A percentile compares a stretch with the other conserved stretches of the same genome.
These are phyloP conservation scores for Adelosebastes latens DNA, from an alignment of 2,797 vertebrate species.

Conservation along the genomic window DNA sequence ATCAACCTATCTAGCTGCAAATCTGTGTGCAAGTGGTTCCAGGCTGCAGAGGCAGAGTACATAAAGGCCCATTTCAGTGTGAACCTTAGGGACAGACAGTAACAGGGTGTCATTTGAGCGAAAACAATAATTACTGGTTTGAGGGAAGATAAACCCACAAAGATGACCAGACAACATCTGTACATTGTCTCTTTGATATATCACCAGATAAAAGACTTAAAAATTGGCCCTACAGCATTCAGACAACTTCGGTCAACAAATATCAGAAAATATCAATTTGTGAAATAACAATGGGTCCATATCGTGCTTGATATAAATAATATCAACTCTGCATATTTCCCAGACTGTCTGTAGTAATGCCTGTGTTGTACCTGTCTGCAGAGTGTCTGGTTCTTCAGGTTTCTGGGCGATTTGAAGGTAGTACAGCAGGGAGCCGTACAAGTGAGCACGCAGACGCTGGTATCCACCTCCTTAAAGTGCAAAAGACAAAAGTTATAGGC, in stretches of 20 bases:
- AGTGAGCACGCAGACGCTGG: constrained; percentile 94
- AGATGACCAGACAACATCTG: not conserved
- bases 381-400: constrained; percentile 96
- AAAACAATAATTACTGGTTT: no score
- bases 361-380: constrained; percentile 88
- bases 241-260: not conserved
- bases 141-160: no score
- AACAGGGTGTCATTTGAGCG: no score
- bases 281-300: not conserved
- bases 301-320: not conserved
- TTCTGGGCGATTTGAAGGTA: constrained; percentile 98
- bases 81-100: not conserved
- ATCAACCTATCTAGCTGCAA: no score
- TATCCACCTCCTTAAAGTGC: constrained; percentile 91
- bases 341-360: not conserved
- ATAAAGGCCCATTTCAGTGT: not conserved
- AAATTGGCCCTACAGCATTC: not conserved
- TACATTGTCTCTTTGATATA: not conserved
- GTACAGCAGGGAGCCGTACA: constrained; percentile 96
- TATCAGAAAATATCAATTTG: not conserved
- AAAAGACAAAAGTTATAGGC: not conserved
- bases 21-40: no score
- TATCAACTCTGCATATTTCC: not conserved
- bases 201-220: not conserved
- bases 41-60: not conserved